Evolutionary conservation across 2,888 invertebrate genomes (phyloP).

Genomic region (Scotopteryx bipunctaria): DNA sequence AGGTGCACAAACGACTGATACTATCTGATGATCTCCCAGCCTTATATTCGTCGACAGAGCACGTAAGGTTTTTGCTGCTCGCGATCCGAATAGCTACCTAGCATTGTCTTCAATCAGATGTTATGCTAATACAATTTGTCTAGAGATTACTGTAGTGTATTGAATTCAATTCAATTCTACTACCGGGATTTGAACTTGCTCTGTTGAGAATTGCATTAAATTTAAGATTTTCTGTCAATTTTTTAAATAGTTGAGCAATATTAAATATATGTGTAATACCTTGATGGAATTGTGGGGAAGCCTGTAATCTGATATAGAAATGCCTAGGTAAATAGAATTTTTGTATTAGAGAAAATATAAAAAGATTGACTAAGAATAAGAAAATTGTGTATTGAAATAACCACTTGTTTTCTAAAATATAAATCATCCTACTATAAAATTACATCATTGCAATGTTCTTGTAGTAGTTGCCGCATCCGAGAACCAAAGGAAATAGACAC

Average conservation of each 20-base stretch:
- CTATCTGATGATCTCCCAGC: conserved; percentile 42
- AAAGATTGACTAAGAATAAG: no score
- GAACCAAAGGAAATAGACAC: conserved; percentile 24
- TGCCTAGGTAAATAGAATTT: no score
- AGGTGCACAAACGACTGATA: conserved; percentile 42
- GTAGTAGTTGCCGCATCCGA: conserved; percentile 27
- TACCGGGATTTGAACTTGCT: not conserved
- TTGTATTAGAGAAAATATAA: no score
- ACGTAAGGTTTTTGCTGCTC: conserved; percentile 32
- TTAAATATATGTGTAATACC: no score
- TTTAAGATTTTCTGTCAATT: no score
- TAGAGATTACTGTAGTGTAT: conserved; percentile 14
- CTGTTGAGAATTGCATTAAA: not conserved
- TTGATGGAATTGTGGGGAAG: no score
- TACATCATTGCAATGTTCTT: no score
- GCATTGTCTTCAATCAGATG: conserved; percentile 33
- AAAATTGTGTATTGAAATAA: no score
- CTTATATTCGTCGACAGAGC: conserved; percentile 50
- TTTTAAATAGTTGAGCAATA: no score
- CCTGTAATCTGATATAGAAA: no score
- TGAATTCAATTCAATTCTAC: not conserved
- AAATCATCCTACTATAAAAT: no score
- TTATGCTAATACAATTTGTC: conserved; percentile 27
- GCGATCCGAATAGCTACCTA: conserved; percentile 29
- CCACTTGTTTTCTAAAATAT: no score